Base-by-base conservation (phyloP, 1,140 invertebrate species). In the Rhopalosiphum padi region DNA sequence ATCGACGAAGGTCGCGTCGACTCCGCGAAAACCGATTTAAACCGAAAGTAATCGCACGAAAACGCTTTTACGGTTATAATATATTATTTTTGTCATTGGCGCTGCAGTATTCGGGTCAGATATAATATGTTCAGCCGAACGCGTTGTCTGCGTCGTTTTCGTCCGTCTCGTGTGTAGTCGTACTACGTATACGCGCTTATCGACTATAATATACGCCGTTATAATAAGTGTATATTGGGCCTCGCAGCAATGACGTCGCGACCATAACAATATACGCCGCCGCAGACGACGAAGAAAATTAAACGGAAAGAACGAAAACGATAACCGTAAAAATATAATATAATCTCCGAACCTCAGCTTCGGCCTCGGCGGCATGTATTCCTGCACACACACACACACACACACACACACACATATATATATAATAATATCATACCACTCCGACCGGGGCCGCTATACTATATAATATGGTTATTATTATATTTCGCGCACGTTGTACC, bases 251-350 rank as follows among this genome's bases (percentile, higher is more conserved):
- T 77, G 60, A 46, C 43, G 43, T 43, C 41, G 41, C 43, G 60
- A 23, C 37, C 11, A 7, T 30, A 53, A 43, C 4, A 21, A 90
- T 41, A 55, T 68, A 46, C 90, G n/a, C n/a, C 37, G 41, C 77
- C 48, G n/a, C 6, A 37, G 90, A 21, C 21, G 30, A 51, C 68
- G 22, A 37, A 53, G 91, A 92, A 83, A 92, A 92, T 83, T 48
- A 92, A 92, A 92, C 68, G 77, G 23, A 48, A 92, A 37, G n/a
- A 92, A 92, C 41, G 68, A 83, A 92, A 83, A 92, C 68, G 46
- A 92, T 92, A 82, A 92, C 37, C 91, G 77, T 92, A 92, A 92
- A 92, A 92, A 83, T 35, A 92, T 41, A 55, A 89, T 89, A 89
- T 92, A 83, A 92, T 92, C 25, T 85, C 35, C 91, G 21, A 92